A percentile compares a stretch with the other conserved stretches of the same genome.
Conservation (phyloP, 1,140 invertebrate genomes). For the Drosophila simulans region DNA sequence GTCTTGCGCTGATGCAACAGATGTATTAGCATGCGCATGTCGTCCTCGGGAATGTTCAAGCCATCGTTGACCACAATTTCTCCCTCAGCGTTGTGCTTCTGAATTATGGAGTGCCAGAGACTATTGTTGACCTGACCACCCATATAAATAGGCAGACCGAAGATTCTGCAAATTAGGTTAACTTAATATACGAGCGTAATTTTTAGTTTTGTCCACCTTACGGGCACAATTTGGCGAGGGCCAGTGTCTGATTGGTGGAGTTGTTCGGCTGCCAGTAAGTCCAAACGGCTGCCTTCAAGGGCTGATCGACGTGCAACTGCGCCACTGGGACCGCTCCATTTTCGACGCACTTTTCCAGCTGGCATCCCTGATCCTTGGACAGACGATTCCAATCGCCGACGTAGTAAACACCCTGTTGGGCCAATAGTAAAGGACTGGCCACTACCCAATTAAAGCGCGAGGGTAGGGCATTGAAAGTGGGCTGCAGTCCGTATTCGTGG, state of each 20-base stretch:
- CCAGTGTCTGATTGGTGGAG: constrained; percentile 39
- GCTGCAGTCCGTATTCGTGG: constrained; percentile 49
- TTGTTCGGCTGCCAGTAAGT: constrained; percentile 70
- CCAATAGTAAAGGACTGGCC: constrained; percentile 68
- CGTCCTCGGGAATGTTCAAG: constrained; percentile 55
- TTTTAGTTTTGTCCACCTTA: constrained; percentile 1
- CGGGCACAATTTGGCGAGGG: constrained; percentile 64
- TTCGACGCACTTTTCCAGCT: constrained; percentile 65
- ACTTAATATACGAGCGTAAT: neutral
- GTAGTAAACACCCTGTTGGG: constrained; percentile 71
- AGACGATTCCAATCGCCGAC: constrained; percentile 74
- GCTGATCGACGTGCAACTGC: constrained; percentile 32
- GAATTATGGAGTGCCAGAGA: constrained; percentile 53
- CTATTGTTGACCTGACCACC: constrained; percentile 44
- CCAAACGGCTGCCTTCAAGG: constrained; percentile 69
- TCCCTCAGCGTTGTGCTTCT: constrained; percentile 12
- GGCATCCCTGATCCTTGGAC: constrained; percentile 39
- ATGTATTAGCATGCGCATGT: constrained; percentile 51
- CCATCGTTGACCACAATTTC: constrained; percentile 28
- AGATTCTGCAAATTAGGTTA: constrained; percentile 48
- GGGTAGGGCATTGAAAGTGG: constrained; percentile 21
- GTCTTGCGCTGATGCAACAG: constrained; percentile 61
- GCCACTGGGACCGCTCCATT: constrained; percentile 55
- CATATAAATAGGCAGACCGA: constrained; percentile 75
- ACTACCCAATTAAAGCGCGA: constrained; percentile 55